Evolutionary conservation across 2,888 invertebrate genomes (phyloP), one percentile per base, ranked within the genome.

Genomic region (Ophion ventricosus): DNA sequence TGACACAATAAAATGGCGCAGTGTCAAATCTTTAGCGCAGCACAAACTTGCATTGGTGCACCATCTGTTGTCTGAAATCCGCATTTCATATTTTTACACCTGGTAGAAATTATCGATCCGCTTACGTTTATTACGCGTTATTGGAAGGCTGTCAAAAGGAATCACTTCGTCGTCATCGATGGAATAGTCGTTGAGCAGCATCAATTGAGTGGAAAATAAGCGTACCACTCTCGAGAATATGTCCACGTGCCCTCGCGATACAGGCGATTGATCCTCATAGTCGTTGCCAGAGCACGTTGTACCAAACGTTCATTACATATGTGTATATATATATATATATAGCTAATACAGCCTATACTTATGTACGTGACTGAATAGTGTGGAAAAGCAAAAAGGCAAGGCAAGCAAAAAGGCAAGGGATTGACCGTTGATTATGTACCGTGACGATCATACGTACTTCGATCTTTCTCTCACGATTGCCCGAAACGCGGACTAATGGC

Each of bases 341-440:
- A 29, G 29, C 29, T 5, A 29, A 29, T 29, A 29, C 29, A 29
- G 29, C 29, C 29, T 29, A 29, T 29, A 29, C 29, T 1, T 29
- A 29, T 29, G 1, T 29, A 29, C 29, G 29, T 29, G 29, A 29
- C 29, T 29, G 29, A 5, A 29, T 2, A 29, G 29, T 4, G 29
- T 29, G 29, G 29, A 29, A 29, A 29, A 29, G 5, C 29, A 29
- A 29, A 5, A 29, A 29, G 29, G 4, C 0, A 29, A 4, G 29
- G 7, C 29, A 64, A 73, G 7, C 29, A 64, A 73, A 72, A 56
- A 73, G 49, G 11, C 29, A 67, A 25, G 70, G 75, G 82, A 80
- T 81, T 82, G 83, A 81, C 74, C 82, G 83, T 85, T 86, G 86
- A 84, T 87, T 85, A 84, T 69, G 80, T 82, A 80, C 84, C 73